phyloP scores from a whole-genome alignment of 23 tunicate species.

The Phallusia fumigata region DNA sequence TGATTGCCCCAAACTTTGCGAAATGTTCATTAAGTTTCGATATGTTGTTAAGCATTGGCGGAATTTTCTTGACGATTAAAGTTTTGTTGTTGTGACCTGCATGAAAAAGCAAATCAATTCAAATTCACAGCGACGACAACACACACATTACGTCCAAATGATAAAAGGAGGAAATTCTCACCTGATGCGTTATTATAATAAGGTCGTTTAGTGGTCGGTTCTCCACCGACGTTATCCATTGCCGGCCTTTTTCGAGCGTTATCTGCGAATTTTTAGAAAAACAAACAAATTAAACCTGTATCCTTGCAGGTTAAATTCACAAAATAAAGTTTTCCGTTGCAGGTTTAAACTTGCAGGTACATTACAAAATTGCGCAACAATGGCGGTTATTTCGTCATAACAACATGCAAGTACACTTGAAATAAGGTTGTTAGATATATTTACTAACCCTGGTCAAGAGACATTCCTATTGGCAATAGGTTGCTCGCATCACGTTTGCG shows the following conservation, averaged over 20 bases:
- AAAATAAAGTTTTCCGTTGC: neutral
- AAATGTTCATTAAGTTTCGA: slow-evolving; percentile 96
- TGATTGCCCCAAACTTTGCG: slow-evolving; percentile 93
- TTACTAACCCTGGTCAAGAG: no score
- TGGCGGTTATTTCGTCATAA: no score
- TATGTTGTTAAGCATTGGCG: slow-evolving; percentile 83
- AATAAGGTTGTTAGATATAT: no score
- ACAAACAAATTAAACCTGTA: neutral
- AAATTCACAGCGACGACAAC: neutral
- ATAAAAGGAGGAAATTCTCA: neutral
- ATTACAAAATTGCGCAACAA: no score
- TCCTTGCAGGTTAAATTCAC: no score
- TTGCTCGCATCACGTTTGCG: no score
- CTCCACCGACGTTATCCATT: neutral
- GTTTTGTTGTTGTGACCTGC: slow-evolving; percentile 44
- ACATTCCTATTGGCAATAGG: no score
- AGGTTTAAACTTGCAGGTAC: no score
- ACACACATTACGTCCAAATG: neutral
- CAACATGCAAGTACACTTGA: no score
- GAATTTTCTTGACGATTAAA: slow-evolving; percentile 78
- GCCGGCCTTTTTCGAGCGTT: slow-evolving; percentile 26
- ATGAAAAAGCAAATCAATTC: neutral
- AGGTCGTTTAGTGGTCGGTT: slow-evolving; percentile 11
- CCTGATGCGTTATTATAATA: slow-evolving; percentile 27
- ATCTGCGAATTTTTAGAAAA: slow-evolving; percentile 1